phyloP scores from a whole-genome alignment of 1,140 invertebrate genomes.

The Akabosia matsudoensis region DNA sequence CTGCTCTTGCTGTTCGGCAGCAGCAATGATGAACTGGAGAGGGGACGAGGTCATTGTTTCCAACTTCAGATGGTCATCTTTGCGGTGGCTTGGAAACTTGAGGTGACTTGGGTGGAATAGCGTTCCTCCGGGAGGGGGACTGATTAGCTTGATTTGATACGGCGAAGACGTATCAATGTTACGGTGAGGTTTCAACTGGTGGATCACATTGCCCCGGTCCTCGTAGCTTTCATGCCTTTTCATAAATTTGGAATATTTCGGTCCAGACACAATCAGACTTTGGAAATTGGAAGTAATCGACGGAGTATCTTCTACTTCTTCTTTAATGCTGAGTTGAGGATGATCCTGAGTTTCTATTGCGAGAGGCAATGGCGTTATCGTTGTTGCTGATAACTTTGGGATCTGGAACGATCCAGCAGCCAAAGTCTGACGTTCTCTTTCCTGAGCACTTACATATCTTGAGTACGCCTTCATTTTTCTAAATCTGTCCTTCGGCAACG shows the following conservation, averaged over 20 bases:
- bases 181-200: background rate
- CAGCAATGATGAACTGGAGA: conserved; percentile 19
- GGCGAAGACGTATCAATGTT: too few relatives aligned
- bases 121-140: conserved; percentile 4
- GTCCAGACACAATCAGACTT: background rate
- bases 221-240: too few relatives aligned
- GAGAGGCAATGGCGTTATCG: background rate
- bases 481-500: too few relatives aligned
- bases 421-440: too few relatives aligned
- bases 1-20: conserved; percentile 14
- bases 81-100: background rate
- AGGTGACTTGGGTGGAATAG: background rate
- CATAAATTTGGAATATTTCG: background rate
- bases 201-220: background rate
- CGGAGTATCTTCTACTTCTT: background rate
- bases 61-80: background rate
- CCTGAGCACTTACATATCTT: too few relatives aligned
- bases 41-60: conserved; percentile 5
- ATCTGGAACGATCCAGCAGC: background rate
- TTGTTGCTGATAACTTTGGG: background rate
- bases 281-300: background rate
- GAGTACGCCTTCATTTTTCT: too few relatives aligned
- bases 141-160: conserved; percentile 14
- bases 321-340: background rate
- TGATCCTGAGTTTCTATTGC: background rate